Evolutionary conservation across 2,113 vertebrate species (phyloP).

Genomic region (Protobothrops flavoviridis): DNA sequence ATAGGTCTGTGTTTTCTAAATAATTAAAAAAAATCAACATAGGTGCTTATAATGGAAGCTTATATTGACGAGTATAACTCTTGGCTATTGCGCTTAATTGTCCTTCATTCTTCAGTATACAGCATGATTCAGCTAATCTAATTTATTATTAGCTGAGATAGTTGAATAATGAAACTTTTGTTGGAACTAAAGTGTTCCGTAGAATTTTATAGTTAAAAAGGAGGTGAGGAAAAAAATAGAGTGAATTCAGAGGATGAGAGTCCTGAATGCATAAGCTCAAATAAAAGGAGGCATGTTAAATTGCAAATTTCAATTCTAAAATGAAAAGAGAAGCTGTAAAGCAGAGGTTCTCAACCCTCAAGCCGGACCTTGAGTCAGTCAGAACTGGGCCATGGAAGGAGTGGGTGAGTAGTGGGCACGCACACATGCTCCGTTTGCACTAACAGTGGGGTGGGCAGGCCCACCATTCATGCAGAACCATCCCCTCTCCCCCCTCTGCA

Average conservation of each 20-base stretch:
- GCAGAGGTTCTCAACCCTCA: not conserved
- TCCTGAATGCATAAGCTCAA: not conserved
- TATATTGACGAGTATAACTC: not conserved
- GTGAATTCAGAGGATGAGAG: not conserved
- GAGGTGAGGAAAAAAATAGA: not conserved
- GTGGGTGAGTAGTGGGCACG: not conserved
- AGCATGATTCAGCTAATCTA: not conserved
- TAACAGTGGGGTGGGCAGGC: not conserved
- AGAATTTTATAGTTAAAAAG: not conserved
- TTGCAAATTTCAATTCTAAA: not conserved
- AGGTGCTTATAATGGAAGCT: not conserved
- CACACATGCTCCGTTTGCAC: not conserved
- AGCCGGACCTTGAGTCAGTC: not conserved
- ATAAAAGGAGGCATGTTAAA: not conserved
- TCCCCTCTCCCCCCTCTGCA: no score
- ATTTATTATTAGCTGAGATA: not conserved
- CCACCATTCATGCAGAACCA: not conserved
- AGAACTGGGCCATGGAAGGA: not conserved
- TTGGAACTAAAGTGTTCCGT: not conserved
- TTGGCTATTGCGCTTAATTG: fast-evolving
- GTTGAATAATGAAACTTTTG: not conserved
- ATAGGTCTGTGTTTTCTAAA: fast-evolving
- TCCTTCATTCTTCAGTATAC: not conserved
- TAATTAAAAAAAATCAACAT: slow-evolving; percentile 4
- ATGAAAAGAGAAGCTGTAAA: slow-evolving; percentile 23